phyloP scores from a whole-genome alignment of 2,888 invertebrate species.

The Apodemia mormo region DNA sequence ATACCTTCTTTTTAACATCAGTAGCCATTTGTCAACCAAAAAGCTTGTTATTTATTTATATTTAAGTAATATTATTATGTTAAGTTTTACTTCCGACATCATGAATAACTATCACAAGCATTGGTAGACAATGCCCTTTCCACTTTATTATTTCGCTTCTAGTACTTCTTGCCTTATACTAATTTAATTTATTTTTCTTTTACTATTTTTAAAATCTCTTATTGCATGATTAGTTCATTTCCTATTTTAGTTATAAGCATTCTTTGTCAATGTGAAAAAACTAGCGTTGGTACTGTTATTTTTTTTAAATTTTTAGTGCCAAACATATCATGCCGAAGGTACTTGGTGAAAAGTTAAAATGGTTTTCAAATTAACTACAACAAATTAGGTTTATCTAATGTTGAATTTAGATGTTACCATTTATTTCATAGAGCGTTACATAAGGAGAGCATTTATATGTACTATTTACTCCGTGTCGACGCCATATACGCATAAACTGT shows the following conservation, averaged over 20 bases:
- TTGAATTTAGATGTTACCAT: neutral
- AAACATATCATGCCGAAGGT: no score
- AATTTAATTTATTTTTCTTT: constrained; percentile 6
- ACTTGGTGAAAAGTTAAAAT: neutral
- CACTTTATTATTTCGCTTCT: neutral
- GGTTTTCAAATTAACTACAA: neutral
- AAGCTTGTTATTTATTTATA: constrained; percentile 10
- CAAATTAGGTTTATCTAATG: neutral
- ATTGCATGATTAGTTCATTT: no score
- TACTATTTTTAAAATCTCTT: neutral
- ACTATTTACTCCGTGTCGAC: neutral
- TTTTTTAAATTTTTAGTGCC: no score
- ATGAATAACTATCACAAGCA: neutral
- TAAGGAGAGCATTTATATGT: neutral
- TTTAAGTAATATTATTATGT: neutral
- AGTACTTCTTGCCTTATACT: neutral
- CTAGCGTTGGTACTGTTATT: no score
- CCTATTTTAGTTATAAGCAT: no score
- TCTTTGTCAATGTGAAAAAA: no score
- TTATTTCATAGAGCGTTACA: neutral
- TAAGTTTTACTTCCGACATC: neutral
- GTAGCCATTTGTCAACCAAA: constrained; percentile 11
- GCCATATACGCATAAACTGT: neutral
- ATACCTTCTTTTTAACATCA: constrained; percentile 3
- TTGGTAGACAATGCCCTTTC: neutral